Base-by-base conservation (phyloP, 1,140 invertebrate species). In the Hypothenemus hampei region DNA sequence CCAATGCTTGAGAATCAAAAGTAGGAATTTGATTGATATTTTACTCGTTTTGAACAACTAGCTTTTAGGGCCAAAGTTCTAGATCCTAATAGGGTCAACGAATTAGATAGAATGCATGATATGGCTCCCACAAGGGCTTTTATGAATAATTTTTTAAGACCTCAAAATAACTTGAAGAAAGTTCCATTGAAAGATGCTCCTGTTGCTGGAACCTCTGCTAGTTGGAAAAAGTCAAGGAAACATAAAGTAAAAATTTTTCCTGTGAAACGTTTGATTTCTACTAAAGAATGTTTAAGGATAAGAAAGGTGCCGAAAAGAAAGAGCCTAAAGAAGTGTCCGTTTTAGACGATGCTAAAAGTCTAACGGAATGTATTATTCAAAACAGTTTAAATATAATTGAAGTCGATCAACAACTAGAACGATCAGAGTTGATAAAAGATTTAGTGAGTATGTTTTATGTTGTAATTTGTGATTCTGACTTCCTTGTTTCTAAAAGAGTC, bases 381-480 rank as follows among this genome's bases (percentile, higher is more conserved):
- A 65, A 68, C 22, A 60, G 61, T 10, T 39, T 66, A 23, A 67
- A 69, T 36, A 63, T 61, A 26, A 41, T 68, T 3, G 51, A 65
- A 11, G 46, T 56, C 8, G 22, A 55, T 10, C 57, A 63, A 11
- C 53, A 40, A 19, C 18, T 16, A 7, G 4, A 6, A 7, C 8
- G 39, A 16, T 16, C 48, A 13, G 33, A 33, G 26, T 29, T 39
- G 18, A 52, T 40, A 5, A 24, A 23, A 19, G 41, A 53, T 23
- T 36, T 53, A 21, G 50, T 53, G 24, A 53, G 20, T 15, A 23
- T 15, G n/a, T n/a, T n/a, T n/a, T n/a, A n/a, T n/a, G n/a, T n/a
- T n/a, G n/a, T n/a, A n/a, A n/a, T n/a, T n/a, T n/a, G n/a, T n/a
- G n/a, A n/a, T n/a, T n/a, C n/a, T 31, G 3, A 31, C 13, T 31